Base-by-base conservation (phyloP, 2,113 vertebrate genomes). In the Dendropsophus ebraccatus region DNA sequence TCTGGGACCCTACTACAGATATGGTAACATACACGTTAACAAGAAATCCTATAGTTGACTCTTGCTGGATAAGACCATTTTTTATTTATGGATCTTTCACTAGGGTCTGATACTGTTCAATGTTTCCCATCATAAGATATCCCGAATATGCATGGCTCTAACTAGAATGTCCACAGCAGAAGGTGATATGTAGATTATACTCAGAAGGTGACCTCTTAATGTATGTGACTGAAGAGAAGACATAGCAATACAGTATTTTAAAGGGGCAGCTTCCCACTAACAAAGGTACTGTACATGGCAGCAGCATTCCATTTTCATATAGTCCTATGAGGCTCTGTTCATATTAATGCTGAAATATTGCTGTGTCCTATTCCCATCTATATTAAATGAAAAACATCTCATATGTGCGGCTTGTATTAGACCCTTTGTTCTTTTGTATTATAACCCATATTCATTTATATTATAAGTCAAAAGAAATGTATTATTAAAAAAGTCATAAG, bases 401-500 rank as follows among this genome's bases (percentile, higher is more conserved):
- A 41, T 21, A 70, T 21, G 19, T 41, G 7, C 21, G 10, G 67
- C 67, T 70, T 70, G 19, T 23, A 70, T 70, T 70, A 11, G 19
- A 16, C 19, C 19, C 19, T 70, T 70, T 41, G 9, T 41, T 1
- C 67, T 70, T 35, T 0, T 6, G 2, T 70, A 37, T 37, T 41
- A 70, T 10, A 41, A 41, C 19, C 32, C 19, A 70, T 37, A 41
- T 70, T 70, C 35, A 70, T 70, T 70, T 70, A 37, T 41, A 70
- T 41, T 62, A 62, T 25, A 62, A 62, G 67, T 41, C 67, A 70
- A 70, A 41, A 70, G 67, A 70, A 70, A 70, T 70, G 67, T 23
- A 70, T 70, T 70, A 70, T 70, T 70, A 70, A 70, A 70, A 70
- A 70, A 70, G 67, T 70, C 67, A 70, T 70, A 70, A 70, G 67